Conservation (phyloP, 2,888 invertebrate species). For the Melanostoma scalare region DNA sequence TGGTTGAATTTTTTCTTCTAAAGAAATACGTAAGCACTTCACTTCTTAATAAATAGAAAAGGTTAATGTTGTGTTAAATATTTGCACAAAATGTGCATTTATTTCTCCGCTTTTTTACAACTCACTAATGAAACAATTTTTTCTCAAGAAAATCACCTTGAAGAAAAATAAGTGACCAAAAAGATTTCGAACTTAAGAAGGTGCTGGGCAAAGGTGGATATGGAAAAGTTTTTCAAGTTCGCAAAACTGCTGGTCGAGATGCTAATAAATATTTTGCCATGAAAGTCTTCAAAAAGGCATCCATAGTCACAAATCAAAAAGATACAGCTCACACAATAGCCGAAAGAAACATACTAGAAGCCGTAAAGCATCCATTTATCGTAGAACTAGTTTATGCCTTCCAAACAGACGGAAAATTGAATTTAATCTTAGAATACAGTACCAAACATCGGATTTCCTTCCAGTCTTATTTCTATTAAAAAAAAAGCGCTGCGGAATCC, state of each 20-base stretch:
- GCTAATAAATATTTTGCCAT: constrained; percentile 98
- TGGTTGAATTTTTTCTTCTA: too few species aligned
- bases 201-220: constrained; percentile 99
- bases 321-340: constrained; percentile 99
- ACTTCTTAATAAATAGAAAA: not conserved
- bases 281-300: constrained; percentile 99
- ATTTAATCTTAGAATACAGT: too few species aligned
- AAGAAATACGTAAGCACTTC: constrained; percentile 34
- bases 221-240: constrained; percentile 94
- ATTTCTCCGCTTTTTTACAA: not conserved
- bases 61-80: not conserved
- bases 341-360: constrained; percentile 99
- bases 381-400: constrained; percentile 99
- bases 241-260: constrained; percentile 96
- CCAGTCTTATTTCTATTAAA: too few species aligned
- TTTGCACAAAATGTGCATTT: constrained; percentile 21
- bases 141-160: constrained; percentile 6
- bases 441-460: too few species aligned
- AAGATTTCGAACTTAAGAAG: constrained; percentile 97
- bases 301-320: constrained; percentile 99
- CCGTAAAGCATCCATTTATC: constrained; percentile 99
- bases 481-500: too few species aligned
- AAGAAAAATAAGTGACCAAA: constrained; percentile 27
- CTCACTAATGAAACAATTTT: not conserved
- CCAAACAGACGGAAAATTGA: constrained; percentile 99